Evolutionary conservation across 2,113 vertebrate species (phyloP).

Genomic region (Camarhynchus parvulus): DNA sequence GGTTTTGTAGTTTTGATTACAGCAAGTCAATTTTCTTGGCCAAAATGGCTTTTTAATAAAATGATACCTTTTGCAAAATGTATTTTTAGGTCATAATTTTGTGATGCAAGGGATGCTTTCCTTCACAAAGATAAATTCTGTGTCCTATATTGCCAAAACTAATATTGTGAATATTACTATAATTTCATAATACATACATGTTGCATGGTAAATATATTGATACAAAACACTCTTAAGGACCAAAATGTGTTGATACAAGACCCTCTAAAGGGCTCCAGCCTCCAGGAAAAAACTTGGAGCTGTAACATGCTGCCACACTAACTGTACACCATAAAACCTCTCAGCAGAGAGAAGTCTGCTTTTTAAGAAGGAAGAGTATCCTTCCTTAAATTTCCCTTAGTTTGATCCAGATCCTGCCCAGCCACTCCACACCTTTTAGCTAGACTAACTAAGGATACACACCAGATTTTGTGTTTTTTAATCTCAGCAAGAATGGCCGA

Average conservation of each 20-base stretch:
- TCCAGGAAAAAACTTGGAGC: background rate
- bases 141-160: background rate
- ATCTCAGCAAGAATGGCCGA: background rate
- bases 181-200: background rate
- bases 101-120: background rate
- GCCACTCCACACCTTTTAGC: background rate
- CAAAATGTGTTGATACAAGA: background rate
- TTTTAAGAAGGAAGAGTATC: background rate
- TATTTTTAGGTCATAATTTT: background rate
- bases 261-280: background rate
- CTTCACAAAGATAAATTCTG: background rate
- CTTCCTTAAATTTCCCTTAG: background rate
- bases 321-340: background rate
- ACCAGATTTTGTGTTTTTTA: background rate
- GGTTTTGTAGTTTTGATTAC: background rate
- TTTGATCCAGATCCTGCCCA: background rate
- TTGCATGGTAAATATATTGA: background rate
- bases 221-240: background rate
- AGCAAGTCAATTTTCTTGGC: background rate
- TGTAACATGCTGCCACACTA: background rate
- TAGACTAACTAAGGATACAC: background rate
- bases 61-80: background rate
- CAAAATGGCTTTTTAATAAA: slow-evolving; percentile 11
- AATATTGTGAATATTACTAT: background rate
- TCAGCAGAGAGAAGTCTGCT: background rate